Evolutionary conservation across 1,140 invertebrate species (phyloP).

Genomic region (Popillia japonica): DNA sequence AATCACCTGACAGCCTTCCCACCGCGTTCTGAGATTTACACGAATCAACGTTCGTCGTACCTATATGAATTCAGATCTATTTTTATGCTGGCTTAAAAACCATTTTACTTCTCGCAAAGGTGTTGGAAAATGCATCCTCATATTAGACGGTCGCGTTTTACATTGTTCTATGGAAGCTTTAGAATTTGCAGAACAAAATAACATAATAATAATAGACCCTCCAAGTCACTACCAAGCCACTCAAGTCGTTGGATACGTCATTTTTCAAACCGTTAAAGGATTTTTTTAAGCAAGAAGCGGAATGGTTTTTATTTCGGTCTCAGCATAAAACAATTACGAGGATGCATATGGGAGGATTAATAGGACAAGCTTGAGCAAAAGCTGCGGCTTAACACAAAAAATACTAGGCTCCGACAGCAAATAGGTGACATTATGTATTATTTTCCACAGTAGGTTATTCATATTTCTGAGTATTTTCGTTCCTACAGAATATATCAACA

Average conservation of each 20-base stretch:
- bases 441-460: too few species aligned
- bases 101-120: constrained; percentile 54
- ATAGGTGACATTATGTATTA: too few species aligned
- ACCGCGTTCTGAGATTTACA: too few species aligned
- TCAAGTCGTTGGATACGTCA: not conserved
- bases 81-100: constrained; percentile 55
- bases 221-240: not conserved
- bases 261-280: not conserved
- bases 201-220: not conserved
- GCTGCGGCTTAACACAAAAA: too few species aligned
- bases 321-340: too few species aligned
- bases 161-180: not conserved
- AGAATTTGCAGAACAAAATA: constrained; percentile 4
- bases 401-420: too few species aligned
- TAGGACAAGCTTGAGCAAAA: not conserved
- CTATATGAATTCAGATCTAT: constrained; percentile 57
- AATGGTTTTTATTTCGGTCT: too few species aligned
- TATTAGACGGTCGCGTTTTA: not conserved
- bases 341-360: not conserved
- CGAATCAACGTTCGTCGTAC: constrained; percentile 57
- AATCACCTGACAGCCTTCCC: too few species aligned
- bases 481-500: too few species aligned
- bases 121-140: not conserved
- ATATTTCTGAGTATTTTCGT: too few species aligned
- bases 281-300: not conserved